Evolutionary conservation across 2,113 vertebrate species (phyloP).

Genomic region (Cinclus mexicanus): DNA sequence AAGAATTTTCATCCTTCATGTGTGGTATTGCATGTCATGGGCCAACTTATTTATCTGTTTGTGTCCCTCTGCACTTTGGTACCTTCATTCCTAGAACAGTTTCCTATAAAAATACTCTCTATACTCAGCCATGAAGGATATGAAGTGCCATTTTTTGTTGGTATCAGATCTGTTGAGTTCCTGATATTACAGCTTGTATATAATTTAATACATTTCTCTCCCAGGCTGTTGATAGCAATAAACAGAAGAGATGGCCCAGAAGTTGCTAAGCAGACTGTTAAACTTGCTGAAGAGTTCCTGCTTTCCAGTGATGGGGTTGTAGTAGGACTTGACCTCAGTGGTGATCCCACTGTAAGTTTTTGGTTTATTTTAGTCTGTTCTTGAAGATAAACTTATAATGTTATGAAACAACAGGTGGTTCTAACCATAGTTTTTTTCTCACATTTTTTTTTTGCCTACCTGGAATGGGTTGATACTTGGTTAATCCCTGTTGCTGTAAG

Average conservation of each 20-base stretch:
- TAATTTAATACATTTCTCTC: background rate
- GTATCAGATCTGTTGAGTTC: background rate
- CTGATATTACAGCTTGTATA: background rate
- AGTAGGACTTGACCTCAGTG: constrained; percentile 93
- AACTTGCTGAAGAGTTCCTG: constrained; percentile 91
- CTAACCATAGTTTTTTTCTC: background rate
- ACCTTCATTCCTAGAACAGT: background rate
- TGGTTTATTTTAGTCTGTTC: background rate
- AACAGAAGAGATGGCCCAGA: constrained; percentile 87
- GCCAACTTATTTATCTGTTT: background rate
- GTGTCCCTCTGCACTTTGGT: background rate
- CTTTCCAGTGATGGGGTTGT: constrained; percentile 83
- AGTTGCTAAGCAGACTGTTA: constrained; percentile 90
- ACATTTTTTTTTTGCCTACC: background rate
- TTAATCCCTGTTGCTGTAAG: background rate
- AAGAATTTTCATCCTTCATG: background rate
- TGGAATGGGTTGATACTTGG: background rate
- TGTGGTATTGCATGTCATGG: background rate
- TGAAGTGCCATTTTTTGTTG: background rate
- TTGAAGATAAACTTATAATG: background rate
- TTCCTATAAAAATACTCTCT: background rate
- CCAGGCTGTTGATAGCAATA: constrained; percentile 89
- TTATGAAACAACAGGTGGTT: background rate
- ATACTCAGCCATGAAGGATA: background rate
- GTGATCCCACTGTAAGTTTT: constrained; percentile 86